Percentiles rank a stretch among this genome's conserved stretches.
These are phyloP conservation scores for Lysiphlebus fabarum DNA, from an alignment of 1,140 invertebrate species.

Conservation along the genomic window DNA sequence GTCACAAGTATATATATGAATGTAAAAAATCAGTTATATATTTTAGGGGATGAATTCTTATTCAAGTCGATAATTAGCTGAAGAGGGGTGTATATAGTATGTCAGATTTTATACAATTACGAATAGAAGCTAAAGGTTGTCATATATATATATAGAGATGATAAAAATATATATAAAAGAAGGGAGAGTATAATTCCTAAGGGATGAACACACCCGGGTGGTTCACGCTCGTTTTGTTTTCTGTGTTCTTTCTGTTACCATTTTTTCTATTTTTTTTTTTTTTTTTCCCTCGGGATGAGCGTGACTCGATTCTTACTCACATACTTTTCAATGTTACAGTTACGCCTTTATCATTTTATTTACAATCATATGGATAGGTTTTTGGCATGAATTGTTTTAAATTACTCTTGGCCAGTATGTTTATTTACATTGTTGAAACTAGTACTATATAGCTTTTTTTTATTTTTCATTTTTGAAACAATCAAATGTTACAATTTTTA, in stretches of 20 bases:
- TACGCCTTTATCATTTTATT: conserved; percentile 2
- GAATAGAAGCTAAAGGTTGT: conserved; percentile 23
- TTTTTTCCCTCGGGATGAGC: conserved; percentile 44
- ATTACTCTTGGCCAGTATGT: neutral
- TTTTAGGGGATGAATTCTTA: too few species aligned
- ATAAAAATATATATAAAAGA: neutral
- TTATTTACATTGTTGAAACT: too few species aligned
- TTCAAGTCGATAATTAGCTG: conserved; percentile 34
- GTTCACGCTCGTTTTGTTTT: conserved; percentile 15
- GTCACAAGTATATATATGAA: neutral
- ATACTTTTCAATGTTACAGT: conserved; percentile 16
- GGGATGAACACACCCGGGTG: conserved; percentile 46
- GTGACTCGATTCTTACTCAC: conserved; percentile 39
- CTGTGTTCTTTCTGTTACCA: too few species aligned
- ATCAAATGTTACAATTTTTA: too few species aligned
- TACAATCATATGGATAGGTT: too few species aligned
- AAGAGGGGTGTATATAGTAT: conserved; percentile 16
- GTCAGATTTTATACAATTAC: conserved; percentile 55
- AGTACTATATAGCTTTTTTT: too few species aligned
- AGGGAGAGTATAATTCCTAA: conserved; percentile 29
- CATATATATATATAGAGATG: conserved; percentile 1
- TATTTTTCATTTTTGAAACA: too few species aligned
- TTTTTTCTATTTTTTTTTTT: conserved; percentile 19
- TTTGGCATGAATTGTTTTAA: neutral
- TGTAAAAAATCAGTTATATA: conserved; percentile 7